Evolutionary conservation across 2,888 invertebrate genomes (phyloP).

Genomic region (Hydraecia micacea): DNA sequence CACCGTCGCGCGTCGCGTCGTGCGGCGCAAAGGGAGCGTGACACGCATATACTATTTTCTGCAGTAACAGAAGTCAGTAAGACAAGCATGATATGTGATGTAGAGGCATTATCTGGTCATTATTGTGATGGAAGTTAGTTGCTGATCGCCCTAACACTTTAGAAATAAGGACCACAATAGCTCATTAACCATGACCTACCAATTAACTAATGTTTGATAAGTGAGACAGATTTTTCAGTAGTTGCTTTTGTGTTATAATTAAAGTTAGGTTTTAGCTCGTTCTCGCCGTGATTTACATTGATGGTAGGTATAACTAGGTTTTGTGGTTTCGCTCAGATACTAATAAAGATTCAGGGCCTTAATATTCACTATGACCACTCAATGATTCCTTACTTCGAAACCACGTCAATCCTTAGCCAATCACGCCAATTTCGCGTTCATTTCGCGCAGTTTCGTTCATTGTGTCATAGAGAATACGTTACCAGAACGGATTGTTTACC

Average conservation of each 20-base stretch:
- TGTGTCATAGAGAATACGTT: too few species aligned
- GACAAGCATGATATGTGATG: neutral
- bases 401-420: too few species aligned
- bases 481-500: neutral
- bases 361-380: too few species aligned
- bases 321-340: neutral
- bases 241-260: neutral
- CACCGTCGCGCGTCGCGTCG: constrained; percentile 12
- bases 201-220: neutral
- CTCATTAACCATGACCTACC: neutral
- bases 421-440: too few species aligned
- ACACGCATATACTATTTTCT: constrained; percentile 44
- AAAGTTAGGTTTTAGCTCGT: neutral
- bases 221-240: neutral
- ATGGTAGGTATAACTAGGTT: neutral
- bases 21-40: constrained; percentile 44
- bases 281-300: neutral
- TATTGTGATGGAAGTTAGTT: neutral
- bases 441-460: too few species aligned
- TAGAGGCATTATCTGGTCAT: neutral
- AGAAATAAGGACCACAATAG: constrained; percentile 1
- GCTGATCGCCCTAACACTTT: neutral
- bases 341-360: neutral
- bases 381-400: too few species aligned
- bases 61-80: constrained; percentile 24